Conservation (phyloP, 2,113 vertebrate species). For the Holacanthus passer region DNA sequence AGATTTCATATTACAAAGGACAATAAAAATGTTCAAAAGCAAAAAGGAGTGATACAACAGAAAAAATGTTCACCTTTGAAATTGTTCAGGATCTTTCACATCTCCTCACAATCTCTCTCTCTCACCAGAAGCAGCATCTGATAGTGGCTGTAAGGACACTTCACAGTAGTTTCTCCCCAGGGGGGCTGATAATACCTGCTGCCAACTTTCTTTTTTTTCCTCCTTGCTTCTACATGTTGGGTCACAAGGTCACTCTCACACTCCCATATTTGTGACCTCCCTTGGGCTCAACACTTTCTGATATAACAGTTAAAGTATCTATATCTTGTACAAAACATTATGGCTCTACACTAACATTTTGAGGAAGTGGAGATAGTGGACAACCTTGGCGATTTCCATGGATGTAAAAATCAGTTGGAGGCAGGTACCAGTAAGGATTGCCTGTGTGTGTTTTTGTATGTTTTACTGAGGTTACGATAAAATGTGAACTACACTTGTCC, state of each 20-base stretch:
- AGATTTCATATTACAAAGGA: neutral
- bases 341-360: constrained; percentile 1
- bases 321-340: constrained; percentile 2
- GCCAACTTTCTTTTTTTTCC: constrained; percentile 53
- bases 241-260: constrained; percentile 44
- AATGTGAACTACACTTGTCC: constrained; percentile 64
- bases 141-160: constrained; percentile 53
- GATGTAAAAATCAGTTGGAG: constrained; percentile 31
- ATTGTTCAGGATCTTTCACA: constrained; percentile 31
- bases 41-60: neutral
- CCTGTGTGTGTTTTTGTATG: neutral
- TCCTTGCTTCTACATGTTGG: constrained; percentile 29
- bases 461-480: constrained; percentile 23
- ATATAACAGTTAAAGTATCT: neutral
- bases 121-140: constrained; percentile 43
- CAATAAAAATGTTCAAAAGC: constrained; percentile 13
- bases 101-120: constrained; percentile 24
- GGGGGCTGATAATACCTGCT: constrained; percentile 60
- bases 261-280: constrained; percentile 27
- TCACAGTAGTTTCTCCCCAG: constrained; percentile 56
- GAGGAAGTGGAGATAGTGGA: constrained; percentile 16
- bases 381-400: constrained; percentile 2
- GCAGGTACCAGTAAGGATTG: neutral
- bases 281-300: neutral
- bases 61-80: constrained; percentile 6